Percentiles rank a stretch among this genome's conserved stretches.
Evolutionary conservation across 2,888 invertebrate genomes (phyloP).

Genomic region (Drosophila mercatorum): DNA sequence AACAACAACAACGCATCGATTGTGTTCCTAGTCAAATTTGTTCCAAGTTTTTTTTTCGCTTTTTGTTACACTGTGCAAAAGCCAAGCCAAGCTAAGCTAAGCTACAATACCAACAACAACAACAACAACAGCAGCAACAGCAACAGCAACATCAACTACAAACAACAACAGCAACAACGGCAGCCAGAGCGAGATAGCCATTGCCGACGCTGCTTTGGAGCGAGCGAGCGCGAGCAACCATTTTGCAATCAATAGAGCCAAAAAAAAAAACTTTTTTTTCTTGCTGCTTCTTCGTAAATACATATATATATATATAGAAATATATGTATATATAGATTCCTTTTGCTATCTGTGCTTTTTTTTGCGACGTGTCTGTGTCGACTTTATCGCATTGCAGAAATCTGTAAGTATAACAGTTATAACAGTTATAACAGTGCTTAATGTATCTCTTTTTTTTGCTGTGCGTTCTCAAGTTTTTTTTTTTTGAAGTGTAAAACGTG

Average conservation of each 20-base stretch:
- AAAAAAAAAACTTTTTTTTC: slow-evolving; percentile 13
- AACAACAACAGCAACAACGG: slow-evolving; percentile 14
- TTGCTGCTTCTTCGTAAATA: slow-evolving; percentile 6
- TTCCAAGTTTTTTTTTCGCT: slow-evolving; percentile 26
- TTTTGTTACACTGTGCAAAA: slow-evolving; percentile 42
- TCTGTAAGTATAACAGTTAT: slow-evolving; percentile 32
- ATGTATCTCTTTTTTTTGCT: background rate
- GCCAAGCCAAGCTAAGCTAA: slow-evolving; percentile 4
- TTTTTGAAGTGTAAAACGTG: slow-evolving; percentile 8
- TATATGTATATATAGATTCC: background rate
- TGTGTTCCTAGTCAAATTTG: slow-evolving; percentile 51
- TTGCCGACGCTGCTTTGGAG: slow-evolving; percentile 7
- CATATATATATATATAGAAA: background rate
- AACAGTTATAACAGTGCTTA: slow-evolving; percentile 12
- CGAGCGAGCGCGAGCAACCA: slow-evolving; percentile 32
- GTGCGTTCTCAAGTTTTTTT: slow-evolving; percentile 23
- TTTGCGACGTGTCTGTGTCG: slow-evolving; percentile 14
- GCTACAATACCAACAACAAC: slow-evolving; percentile 15
- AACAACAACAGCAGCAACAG: slow-evolving; percentile 13
- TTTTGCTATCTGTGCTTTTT: slow-evolving; percentile 13
- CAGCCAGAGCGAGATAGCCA: slow-evolving; percentile 44
- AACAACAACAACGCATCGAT: slow-evolving; percentile 35
- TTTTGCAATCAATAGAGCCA: slow-evolving; percentile 65
- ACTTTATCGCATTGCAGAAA: slow-evolving; percentile 25
- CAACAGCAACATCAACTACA: slow-evolving; percentile 7